Evolutionary conservation across 2,888 invertebrate genomes (phyloP).

Genomic region (Nemotelus pantherinus): DNA sequence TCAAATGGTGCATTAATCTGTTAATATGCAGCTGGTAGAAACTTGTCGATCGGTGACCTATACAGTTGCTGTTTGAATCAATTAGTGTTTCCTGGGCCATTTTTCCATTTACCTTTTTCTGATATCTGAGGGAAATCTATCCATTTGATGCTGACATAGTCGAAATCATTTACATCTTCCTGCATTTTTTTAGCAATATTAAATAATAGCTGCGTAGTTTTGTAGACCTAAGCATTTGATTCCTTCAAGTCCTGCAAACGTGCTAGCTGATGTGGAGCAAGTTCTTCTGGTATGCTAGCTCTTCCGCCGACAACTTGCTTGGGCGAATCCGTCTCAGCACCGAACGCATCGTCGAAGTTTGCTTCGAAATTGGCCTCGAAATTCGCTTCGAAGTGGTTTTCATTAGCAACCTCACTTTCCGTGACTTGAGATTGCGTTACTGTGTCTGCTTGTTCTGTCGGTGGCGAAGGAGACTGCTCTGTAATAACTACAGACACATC

Average conservation of each 20-base stretch:
- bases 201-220: too few relatives aligned
- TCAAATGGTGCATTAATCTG: too few relatives aligned
- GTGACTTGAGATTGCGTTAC: conserved; percentile 44
- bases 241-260: conserved; percentile 89
- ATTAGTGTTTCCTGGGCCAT: too few relatives aligned
- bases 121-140: too few relatives aligned
- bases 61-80: too few relatives aligned
- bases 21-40: too few relatives aligned
- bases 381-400: conserved; percentile 52
- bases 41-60: too few relatives aligned
- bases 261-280: conserved; percentile 88
- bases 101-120: too few relatives aligned
- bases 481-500: conserved; percentile 13
- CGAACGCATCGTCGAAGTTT: conserved; percentile 66
- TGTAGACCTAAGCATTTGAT: conserved; percentile 79
- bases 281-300: conserved; percentile 87
- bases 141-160: too few relatives aligned
- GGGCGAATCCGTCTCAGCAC: conserved; percentile 65
- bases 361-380: conserved; percentile 65
- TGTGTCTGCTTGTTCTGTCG: conserved; percentile 57
- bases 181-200: too few relatives aligned
- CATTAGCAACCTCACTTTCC: conserved; percentile 1
- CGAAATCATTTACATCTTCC: too few relatives aligned
- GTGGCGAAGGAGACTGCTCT: conserved; percentile 53
- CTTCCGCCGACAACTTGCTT: conserved; percentile 79